Base-by-base conservation (phyloP, 2,797 vertebrate species). In the Rachycentron canadum region DNA sequence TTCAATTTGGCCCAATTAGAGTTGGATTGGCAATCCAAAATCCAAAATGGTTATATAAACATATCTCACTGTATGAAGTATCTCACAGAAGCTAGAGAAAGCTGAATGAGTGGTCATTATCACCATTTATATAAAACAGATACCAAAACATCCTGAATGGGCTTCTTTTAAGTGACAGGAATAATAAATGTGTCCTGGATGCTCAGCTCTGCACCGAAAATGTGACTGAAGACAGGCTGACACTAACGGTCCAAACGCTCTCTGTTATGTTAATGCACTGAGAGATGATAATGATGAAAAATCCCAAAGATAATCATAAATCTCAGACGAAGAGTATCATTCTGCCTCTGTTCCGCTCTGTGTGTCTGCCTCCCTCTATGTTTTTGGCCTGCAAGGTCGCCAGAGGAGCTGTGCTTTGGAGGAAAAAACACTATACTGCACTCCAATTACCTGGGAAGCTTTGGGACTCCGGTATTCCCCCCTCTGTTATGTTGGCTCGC, bases 381-480 rank as follows among this genome's bases (percentile, higher is more conserved):
- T 89, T 81, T 81, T 81, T 78, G 84, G 78, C 68, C 71, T 79
- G 60, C 87, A 93, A 92, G 90, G 92, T 93, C 90, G 90, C 75
- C 41, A 78, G 74, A 88, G 72, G 71, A 86, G 85, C 72, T 72
- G 81, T 75, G 76, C 71, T 87, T 85, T 85, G 65, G 81, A 84
- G 84, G 84, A 83, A 87, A 89, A 89, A 80, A 84, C 86, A 84
- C 74, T 72, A 72, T 66, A 43, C 84, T 79, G 74, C 86, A 86
- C 91, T 92, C 86, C 91, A 92, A 92, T 94, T 94, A 93, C 91
- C 89, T 88, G 82, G 69, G 86, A 86, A 81, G 90, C 91, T 88
- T 65, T 88, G 92, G 85, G 92, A 89, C 88, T 74, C 78, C 30
- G 73, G 91, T 89, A 90, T 92, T 93, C 91, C 93, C 88, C 67